phyloP scores from a whole-genome alignment of 1,140 invertebrate genomes.

The Apis florea region DNA sequence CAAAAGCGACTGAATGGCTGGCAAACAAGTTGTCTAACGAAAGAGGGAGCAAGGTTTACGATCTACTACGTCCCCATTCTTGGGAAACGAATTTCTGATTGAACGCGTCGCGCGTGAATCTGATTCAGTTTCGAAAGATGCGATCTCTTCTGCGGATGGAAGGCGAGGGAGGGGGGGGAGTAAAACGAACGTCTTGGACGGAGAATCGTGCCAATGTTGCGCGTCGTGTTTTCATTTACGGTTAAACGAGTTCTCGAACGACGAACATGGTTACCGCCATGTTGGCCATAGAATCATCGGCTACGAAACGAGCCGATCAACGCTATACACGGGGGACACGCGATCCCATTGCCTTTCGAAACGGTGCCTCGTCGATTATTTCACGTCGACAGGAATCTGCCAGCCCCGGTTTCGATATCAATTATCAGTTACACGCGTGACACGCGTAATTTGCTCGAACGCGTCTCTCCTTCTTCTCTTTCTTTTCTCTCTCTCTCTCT shows the following conservation, averaged over 20 bases:
- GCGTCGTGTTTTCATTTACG: conserved; percentile 47
- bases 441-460: background rate
- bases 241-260: conserved; percentile 45
- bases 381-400: background rate
- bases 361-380: background rate
- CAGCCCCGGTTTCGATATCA: background rate
- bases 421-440: conserved; percentile 12
- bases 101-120: conserved; percentile 22
- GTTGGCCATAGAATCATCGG: conserved; percentile 15
- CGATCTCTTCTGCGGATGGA: background rate
- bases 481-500: too few species aligned
- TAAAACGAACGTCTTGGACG: background rate
- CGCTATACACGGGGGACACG: background rate
- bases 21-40: background rate
- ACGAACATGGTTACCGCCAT: conserved; percentile 34
- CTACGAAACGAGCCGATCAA: background rate
- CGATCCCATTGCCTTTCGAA: background rate
- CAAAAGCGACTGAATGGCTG: background rate
- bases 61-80: conserved; percentile 20
- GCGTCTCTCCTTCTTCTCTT: too few species aligned
- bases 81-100: conserved; percentile 20
- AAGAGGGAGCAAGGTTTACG: background rate
- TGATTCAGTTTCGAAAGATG: conserved; percentile 36
- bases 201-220: conserved; percentile 52
- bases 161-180: too few species aligned